Percentiles rank a stretch among this genome's conserved stretches.
Evolutionary conservation across 1,140 invertebrate genomes (phyloP).

Genomic region (Mylabris phalerata): DNA sequence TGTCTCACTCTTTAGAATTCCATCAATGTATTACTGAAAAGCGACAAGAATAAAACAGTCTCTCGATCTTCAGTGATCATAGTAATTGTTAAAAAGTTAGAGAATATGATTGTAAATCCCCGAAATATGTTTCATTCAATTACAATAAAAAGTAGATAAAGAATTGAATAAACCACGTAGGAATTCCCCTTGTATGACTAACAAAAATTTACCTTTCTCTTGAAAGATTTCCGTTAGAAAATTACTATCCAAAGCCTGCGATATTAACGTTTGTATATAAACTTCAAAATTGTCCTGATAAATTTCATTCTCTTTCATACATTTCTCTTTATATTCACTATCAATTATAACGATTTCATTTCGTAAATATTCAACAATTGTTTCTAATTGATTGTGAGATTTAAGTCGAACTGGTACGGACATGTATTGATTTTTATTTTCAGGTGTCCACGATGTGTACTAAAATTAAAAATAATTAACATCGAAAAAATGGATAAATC

Average conservation of each 20-base stretch:
- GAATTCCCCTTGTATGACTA: too few relatives aligned
- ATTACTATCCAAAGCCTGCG: slow-evolving; percentile 81
- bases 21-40: too few relatives aligned
- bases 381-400: slow-evolving; percentile 64
- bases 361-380: slow-evolving; percentile 70
- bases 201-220: slow-evolving; percentile 65
- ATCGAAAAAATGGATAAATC: slow-evolving; percentile 14
- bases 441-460: slow-evolving; percentile 74
- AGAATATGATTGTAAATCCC: too few relatives aligned
- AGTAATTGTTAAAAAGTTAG: too few relatives aligned
- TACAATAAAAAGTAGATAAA: too few relatives aligned
- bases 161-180: too few relatives aligned
- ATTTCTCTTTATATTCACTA: slow-evolving; percentile 63
- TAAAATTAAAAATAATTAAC: slow-evolving; percentile 40
- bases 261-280: slow-evolving; percentile 84
- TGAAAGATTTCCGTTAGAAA: slow-evolving; percentile 83
- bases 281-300: slow-evolving; percentile 85
- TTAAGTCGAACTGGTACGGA: slow-evolving; percentile 68
- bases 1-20: too few relatives aligned
- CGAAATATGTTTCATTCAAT: too few relatives aligned
- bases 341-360: slow-evolving; percentile 65
- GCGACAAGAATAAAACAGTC: too few relatives aligned
- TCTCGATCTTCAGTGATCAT: too few relatives aligned
- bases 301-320: slow-evolving; percentile 65
- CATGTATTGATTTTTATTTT: slow-evolving; percentile 70